phyloP scores from a whole-genome alignment of 2,113 vertebrate genomes.

The Rynchops niger region DNA sequence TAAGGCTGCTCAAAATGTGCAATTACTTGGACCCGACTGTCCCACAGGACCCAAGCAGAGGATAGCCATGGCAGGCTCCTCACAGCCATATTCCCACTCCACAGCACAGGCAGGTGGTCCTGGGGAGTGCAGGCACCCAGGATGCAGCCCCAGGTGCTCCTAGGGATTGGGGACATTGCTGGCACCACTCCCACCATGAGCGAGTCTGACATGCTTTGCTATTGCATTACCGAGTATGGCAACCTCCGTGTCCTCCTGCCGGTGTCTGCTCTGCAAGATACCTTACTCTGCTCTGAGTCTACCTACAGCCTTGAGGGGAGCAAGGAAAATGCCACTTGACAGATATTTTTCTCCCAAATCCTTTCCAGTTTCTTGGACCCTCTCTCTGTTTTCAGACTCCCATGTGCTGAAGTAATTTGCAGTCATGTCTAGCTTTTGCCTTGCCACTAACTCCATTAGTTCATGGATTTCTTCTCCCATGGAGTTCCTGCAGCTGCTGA shows the following conservation, averaged over 20 bases:
- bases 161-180: background rate
- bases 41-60: background rate
- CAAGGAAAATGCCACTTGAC: background rate
- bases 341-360: background rate
- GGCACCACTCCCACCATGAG: background rate
- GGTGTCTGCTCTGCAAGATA: background rate
- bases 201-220: background rate
- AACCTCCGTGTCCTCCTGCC: fast-evolving
- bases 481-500: conserved; percentile 12
- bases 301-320: background rate
- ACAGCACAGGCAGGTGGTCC: background rate
- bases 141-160: background rate
- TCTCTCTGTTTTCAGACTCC: background rate
- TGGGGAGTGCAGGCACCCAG: background rate
- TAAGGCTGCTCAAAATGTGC: background rate
- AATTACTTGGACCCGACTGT: background rate
- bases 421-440: background rate
- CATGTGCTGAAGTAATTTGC: conserved; percentile 16
- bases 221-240: background rate
- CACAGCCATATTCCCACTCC: background rate
- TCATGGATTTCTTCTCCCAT: background rate
- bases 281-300: background rate
- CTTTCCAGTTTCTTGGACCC: background rate
- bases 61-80: background rate
- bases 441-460: conserved; percentile 5